Percentiles rank a stretch among this genome's conserved stretches.
Conservation (phyloP, 2,797 vertebrate genomes). For the Prunella strophiata region DNA sequence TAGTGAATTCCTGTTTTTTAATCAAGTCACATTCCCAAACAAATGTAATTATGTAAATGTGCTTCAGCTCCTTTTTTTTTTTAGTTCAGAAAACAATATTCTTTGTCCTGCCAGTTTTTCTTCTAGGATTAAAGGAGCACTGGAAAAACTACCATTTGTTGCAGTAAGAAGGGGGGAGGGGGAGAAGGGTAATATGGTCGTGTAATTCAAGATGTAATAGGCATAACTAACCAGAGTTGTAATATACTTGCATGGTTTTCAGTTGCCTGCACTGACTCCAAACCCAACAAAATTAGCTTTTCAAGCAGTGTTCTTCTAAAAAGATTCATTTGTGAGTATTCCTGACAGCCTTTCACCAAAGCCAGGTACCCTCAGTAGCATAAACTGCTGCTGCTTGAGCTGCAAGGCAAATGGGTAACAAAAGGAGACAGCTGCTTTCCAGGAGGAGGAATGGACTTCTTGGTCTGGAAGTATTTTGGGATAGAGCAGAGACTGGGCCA, state of each 20-base stretch:
- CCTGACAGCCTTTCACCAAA: background rate
- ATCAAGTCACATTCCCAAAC: background rate
- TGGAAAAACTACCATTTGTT: slow-evolving; percentile 40
- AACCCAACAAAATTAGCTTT: background rate
- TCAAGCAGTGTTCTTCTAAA: background rate
- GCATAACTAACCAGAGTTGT: background rate
- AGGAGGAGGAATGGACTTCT: background rate
- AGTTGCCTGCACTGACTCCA: background rate
- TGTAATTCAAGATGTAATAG: background rate
- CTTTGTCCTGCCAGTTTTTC: slow-evolving; percentile 14
- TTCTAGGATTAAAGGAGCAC: background rate
- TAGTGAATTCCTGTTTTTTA: background rate
- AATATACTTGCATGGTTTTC: background rate
- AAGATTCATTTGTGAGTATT: background rate
- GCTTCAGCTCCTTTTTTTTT: background rate
- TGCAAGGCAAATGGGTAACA: slow-evolving; percentile 5
- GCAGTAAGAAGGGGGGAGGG: background rate
- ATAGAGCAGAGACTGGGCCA: background rate
- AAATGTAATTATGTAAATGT: slow-evolving; percentile 30
- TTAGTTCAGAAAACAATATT: slow-evolving; percentile 11
- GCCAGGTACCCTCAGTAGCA: background rate
- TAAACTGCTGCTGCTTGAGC: background rate
- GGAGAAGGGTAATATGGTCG: background rate
- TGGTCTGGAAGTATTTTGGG: background rate
- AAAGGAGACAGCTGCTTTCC: slow-evolving; percentile 8